These are phyloP conservation scores for Antedon mediterranea DNA, from an alignment of 53 echinoderm and acorn worm species.

Conservation along the genomic window DNA sequence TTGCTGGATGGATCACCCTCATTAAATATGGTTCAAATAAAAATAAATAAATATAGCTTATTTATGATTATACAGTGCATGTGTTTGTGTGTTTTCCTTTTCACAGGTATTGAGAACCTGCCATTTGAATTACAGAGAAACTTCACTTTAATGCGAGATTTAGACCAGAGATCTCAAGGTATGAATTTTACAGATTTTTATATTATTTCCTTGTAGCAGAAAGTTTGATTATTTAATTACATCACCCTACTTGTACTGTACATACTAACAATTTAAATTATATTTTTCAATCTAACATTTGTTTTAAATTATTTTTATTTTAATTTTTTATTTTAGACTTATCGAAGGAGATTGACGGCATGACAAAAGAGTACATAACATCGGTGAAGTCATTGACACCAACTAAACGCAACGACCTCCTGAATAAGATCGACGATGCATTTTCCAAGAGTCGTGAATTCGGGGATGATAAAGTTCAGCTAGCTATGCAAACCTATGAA, in stretches of 20 bases:
- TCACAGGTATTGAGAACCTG: conserved; percentile 95
- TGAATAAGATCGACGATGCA: conserved; percentile 65
- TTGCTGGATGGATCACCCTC: no score
- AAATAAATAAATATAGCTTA: no score
- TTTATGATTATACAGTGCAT: no score
- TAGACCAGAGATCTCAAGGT: conserved; percentile 96
- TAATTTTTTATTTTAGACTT: conserved; percentile 27
- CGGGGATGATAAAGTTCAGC: conserved; percentile 92
- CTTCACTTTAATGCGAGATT: conserved; percentile 86
- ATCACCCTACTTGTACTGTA: no score
- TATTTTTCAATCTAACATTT: neutral
- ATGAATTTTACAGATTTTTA: no score
- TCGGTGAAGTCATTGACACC: conserved; percentile 47
- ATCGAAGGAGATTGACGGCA: conserved; percentile 63
- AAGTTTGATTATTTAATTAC: no score
- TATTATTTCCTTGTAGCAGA: no score
- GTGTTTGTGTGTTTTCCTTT: neutral
- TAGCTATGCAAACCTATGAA: conserved; percentile 99
- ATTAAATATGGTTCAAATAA: no score
- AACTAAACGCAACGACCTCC: conserved; percentile 40
- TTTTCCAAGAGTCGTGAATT: conserved; percentile 86
- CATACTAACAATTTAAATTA: neutral
- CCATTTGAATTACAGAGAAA: conserved; percentile 97
- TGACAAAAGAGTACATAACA: conserved; percentile 50
- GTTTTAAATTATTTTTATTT: neutral